phyloP scores from a whole-genome alignment of 2,113 vertebrate species.

The Chauna torquata region DNA sequence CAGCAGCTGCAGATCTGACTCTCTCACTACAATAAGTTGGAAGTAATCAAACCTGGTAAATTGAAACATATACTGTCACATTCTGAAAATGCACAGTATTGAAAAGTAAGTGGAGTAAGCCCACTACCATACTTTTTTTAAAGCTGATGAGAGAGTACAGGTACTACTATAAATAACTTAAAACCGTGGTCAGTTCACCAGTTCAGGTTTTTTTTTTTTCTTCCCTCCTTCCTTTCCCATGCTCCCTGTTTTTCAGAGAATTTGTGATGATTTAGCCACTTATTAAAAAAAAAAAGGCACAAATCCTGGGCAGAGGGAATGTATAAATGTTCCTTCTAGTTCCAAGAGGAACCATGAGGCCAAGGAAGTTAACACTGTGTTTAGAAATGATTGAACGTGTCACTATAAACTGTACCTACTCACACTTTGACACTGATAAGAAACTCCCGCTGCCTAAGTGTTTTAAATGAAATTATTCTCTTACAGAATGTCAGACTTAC shows the following conservation, averaged over 20 bases:
- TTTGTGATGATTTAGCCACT: not conserved
- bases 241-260: not conserved
- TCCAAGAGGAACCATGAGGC: not conserved
- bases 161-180: not conserved
- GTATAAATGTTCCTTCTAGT: not conserved
- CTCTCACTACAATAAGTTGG: not conserved
- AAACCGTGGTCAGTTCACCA: not conserved
- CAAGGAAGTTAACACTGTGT: not conserved
- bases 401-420: not conserved
- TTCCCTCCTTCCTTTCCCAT: not conserved
- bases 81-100: not conserved
- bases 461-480: not conserved
- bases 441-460: not conserved
- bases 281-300: not conserved
- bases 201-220: accelerated
- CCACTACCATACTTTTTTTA: not conserved
- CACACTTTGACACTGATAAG: not conserved
- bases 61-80: not conserved
- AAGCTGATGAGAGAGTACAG: not conserved
- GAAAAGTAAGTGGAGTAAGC: not conserved
- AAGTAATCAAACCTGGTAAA: conserved; percentile 3
- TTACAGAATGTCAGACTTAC: not conserved
- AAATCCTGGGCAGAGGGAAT: not conserved
- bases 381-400: not conserved
- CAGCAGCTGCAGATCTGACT: not conserved